These are phyloP conservation scores for Desoria tigrina DNA, from an alignment of 2,888 invertebrate species.

Conservation along the genomic window DNA sequence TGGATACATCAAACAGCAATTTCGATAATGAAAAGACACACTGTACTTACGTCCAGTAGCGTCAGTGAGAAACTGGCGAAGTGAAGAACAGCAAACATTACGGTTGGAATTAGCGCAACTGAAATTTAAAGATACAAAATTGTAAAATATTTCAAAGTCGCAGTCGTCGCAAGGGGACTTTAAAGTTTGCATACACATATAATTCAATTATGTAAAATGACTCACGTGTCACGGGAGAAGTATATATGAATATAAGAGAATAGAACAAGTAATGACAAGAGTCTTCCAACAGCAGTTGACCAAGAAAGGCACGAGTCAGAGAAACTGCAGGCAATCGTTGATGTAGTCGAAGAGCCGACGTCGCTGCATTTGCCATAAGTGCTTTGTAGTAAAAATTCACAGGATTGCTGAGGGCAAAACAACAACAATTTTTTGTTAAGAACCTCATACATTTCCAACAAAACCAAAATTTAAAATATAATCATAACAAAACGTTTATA, in stretches of 20 bases:
- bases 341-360: slow-evolving; percentile 90
- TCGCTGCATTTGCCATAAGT: slow-evolving; percentile 88
- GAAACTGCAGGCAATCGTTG: slow-evolving; percentile 88
- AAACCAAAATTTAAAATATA: not conserved
- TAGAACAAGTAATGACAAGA: slow-evolving; percentile 96
- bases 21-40: too few species aligned
- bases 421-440: slow-evolving; percentile 12
- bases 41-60: slow-evolving; percentile 89
- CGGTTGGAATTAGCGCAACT: slow-evolving; percentile 89
- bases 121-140: slow-evolving; percentile 40
- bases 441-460: not conserved
- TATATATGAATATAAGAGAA: slow-evolving; percentile 90
- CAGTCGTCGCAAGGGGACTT: too few species aligned
- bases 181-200: too few species aligned
- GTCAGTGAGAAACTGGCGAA: slow-evolving; percentile 87
- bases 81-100: slow-evolving; percentile 89
- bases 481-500: too few species aligned
- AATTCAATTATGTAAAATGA: too few species aligned
- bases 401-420: slow-evolving; percentile 64
- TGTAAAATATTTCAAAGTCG: not conserved
- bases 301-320: slow-evolving; percentile 81
- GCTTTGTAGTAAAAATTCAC: slow-evolving; percentile 87
- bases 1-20: too few species aligned
- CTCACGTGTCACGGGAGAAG: slow-evolving; percentile 81
- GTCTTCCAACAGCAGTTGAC: slow-evolving; percentile 78